Base-by-base conservation (phyloP, 2,113 vertebrate genomes). In the Lagopus muta region DNA sequence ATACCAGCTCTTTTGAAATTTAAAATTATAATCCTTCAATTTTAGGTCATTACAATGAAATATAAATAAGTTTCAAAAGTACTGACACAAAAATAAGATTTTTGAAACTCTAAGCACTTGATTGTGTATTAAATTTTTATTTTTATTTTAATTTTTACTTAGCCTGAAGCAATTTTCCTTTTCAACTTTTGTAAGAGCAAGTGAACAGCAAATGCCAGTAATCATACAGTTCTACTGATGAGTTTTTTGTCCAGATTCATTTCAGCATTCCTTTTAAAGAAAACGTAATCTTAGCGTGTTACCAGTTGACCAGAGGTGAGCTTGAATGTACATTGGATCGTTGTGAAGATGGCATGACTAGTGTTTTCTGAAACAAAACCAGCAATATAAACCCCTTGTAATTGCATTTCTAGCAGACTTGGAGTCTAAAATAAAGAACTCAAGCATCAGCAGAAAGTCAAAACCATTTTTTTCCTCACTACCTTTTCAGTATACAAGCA, bases 211-310 rank as follows among this genome's bases (percentile, higher is more conserved):
- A 52, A 88, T 82, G 18, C 13, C 54, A 82, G 94, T 61, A 86
- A 28, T 76, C 64, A n/a, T 80, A 45, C 54, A 92, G 17, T 36
- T 42, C 13, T 38, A 28, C 2, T 10, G 38, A 60, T 10, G 67
- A 69, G 11, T 48, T 86, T 89, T 90, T 81, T 3, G 60, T 58
- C 50, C 64, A 54, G 54, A 57, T 15, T 67, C 69, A 82, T 42
- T 71, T 84, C 54, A 72, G 38, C 58, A 76, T 82, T 89, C 25
- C 40, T 90, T 94, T 90, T 78, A 55, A 91, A 79, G 30, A 60
- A 87, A 47, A 48, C 61, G 13, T 52, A 72, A 55, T 85, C 47
- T 62, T 83, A 64, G 17, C 45, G 17, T 76, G 62, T 67, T 86
- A 47, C 48, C 22, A 57, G 20, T 67, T 94, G 71, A 72, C 22